A percentile compares a stretch with the other conserved stretches of the same genome.
Evolutionary conservation across 2,888 invertebrate genomes (phyloP).

Genomic region (Herminia tarsipennalis): DNA sequence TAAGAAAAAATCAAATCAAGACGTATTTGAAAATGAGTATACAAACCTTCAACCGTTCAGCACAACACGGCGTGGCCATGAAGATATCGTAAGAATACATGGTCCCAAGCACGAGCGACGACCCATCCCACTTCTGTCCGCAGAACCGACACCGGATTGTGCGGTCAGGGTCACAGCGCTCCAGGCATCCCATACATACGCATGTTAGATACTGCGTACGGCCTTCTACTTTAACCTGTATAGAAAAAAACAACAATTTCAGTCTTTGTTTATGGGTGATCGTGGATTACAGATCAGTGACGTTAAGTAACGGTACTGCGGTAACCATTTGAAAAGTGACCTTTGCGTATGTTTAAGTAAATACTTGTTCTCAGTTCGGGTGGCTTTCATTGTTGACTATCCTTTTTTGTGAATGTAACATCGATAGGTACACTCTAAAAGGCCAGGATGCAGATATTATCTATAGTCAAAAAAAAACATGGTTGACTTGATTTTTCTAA

Average conservation of each 20-base stretch:
- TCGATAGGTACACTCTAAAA: too few species aligned
- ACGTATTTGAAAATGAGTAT: not conserved
- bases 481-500: too few species aligned
- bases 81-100: constrained; percentile 99
- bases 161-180: constrained; percentile 91
- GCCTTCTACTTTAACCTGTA: constrained; percentile 95
- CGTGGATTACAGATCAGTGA: too few species aligned
- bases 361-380: too few species aligned
- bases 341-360: too few species aligned
- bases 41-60: constrained; percentile 94
- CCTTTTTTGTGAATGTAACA: too few species aligned
- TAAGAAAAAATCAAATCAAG: too few species aligned
- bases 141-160: constrained; percentile 94
- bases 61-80: constrained; percentile 98
- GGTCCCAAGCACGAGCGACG: constrained; percentile 96
- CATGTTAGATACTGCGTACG: constrained; percentile 96
- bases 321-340: too few species aligned
- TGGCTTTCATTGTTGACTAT: too few species aligned
- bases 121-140: constrained; percentile 95
- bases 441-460: too few species aligned
- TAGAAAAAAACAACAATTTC: constrained; percentile 9
- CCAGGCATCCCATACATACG: constrained; percentile 97
- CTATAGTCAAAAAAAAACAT: too few species aligned
- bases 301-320: too few species aligned
- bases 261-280: not conserved